Conservation (phyloP, 2,888 invertebrate species). For the Osedax fenrisi region DNA sequence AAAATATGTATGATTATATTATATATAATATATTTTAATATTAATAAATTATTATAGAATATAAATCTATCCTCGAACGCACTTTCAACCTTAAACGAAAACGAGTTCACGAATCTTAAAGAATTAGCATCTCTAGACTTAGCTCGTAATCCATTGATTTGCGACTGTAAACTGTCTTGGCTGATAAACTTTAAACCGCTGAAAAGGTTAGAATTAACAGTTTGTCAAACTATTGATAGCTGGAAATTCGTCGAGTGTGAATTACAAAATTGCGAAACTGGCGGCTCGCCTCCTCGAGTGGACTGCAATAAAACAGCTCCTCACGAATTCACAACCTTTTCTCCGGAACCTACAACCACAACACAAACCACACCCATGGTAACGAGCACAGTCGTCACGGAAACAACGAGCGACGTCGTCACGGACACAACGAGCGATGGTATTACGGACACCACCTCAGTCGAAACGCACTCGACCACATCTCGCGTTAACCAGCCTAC, state of each 20-base stretch:
- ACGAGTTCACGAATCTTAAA: constrained; percentile 25
- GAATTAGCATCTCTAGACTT: constrained; percentile 34
- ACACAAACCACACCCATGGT: not conserved
- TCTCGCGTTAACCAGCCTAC: too few species aligned
- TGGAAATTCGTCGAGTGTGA: not conserved
- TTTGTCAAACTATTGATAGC: not conserved
- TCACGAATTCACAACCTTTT: not conserved
- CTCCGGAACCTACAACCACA: not conserved
- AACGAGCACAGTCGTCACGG: not conserved
- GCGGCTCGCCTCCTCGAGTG: too few species aligned
- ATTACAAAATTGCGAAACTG: too few species aligned
- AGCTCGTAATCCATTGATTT: constrained; percentile 31
- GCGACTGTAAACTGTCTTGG: not conserved
- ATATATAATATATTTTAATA: too few species aligned
- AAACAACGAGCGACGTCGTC: not conserved
- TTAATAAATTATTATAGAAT: too few species aligned
- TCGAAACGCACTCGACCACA: not conserved
- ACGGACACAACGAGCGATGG: not conserved
- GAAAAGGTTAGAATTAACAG: not conserved
- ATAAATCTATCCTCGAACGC: constrained; percentile 33
- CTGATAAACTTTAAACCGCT: not conserved
- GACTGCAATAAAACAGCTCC: too few species aligned
- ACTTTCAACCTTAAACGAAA: constrained; percentile 28
- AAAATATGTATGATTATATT: too few species aligned
- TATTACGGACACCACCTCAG: not conserved